Conservation (phyloP, 2,888 invertebrate species). For the Acleris emargana region DNA sequence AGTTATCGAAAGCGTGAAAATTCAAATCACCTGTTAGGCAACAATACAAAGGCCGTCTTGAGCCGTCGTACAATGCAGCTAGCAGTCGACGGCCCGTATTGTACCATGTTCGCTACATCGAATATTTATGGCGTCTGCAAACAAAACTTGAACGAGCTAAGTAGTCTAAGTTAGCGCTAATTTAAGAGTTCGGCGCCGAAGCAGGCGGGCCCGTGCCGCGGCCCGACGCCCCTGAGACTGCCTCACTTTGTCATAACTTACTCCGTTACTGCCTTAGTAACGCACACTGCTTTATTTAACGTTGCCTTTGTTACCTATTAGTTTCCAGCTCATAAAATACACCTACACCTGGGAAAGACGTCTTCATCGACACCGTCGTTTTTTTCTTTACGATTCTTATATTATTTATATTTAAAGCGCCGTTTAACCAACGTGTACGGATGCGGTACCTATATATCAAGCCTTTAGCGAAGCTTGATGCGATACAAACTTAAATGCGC, state of each 20-base stretch:
- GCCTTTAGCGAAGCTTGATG: conserved; percentile 16
- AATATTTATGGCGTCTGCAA: conserved; percentile 78
- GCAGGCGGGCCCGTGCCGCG: conserved; percentile 49
- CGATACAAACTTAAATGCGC: conserved; percentile 24
- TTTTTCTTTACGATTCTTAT: neutral
- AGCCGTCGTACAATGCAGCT: conserved; percentile 60
- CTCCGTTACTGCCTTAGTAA: conserved; percentile 46
- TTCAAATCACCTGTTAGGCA: conserved; percentile 53
- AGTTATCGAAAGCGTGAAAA: conserved; percentile 42
- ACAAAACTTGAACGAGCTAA: conserved; percentile 80
- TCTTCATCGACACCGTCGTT: neutral
- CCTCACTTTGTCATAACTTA: conserved; percentile 77
- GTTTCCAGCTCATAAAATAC: conserved; percentile 13
- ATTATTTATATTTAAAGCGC: too few species aligned
- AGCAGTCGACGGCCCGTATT: conserved; percentile 59
- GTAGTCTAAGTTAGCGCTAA: conserved; percentile 80
- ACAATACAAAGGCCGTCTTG: conserved; percentile 59
- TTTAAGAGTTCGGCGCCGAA: conserved; percentile 75
- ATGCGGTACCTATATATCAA: neutral
- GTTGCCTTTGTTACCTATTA: conserved; percentile 59
- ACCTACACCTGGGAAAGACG: conserved; percentile 4
- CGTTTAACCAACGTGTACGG: neutral
- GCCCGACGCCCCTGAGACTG: conserved; percentile 57
- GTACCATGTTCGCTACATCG: conserved; percentile 64
- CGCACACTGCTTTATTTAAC: conserved; percentile 57